Base-by-base conservation (phyloP, 2,113 vertebrate species). In the Xiphias gladius region DNA sequence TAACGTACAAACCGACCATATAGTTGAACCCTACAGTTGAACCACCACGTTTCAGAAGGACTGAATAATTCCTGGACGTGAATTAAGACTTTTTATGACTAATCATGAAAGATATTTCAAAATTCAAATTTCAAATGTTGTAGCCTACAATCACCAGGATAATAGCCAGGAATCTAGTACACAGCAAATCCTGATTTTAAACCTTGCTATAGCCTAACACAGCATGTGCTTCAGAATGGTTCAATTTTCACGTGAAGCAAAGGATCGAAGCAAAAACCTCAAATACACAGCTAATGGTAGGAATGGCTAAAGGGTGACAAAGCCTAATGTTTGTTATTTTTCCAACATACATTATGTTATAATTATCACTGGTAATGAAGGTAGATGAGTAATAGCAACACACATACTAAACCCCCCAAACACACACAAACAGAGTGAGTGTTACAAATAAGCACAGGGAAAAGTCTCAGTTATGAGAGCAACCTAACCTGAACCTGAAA, bases 311-410 rank as follows among this genome's bases (percentile, higher is more conserved):
- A n/a, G n/a, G n/a, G 17, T 62, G 55, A 14, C 55, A 64, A 50
- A 63, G 32, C 24, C 41, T 16, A 32, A 86, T 70, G 80, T 87
- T 84, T 88, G 87, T 89, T 81, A 67, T 63, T 39, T 65, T 75
- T 69, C 43, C 61, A 52, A 83, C 72, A 73, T 52, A 73, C 16
- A 30, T 16, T 68, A 35, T 64, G 58, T 37, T 80, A 76, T 64
- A 67, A 80, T 73, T 48, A 89, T 72, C 69, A 80, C 65, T 76
- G 86, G 76, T 41, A 73, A 79, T 87, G 57, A 85, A 85, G 75
- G 41, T 81, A 73, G 48, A 74, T 76, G 80, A 81, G 43, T 35
- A 11, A 17, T 17, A 28, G 8, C 28, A 66, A 75, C 37, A 30
- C 19, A 74, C 71, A 69, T 16, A 28, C 68, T n/a, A n/a, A 69